Evolutionary conservation across 2,888 invertebrate genomes (phyloP), one percentile per base, ranked within the genome.

Genomic region (Erpobdella octoculata): DNA sequence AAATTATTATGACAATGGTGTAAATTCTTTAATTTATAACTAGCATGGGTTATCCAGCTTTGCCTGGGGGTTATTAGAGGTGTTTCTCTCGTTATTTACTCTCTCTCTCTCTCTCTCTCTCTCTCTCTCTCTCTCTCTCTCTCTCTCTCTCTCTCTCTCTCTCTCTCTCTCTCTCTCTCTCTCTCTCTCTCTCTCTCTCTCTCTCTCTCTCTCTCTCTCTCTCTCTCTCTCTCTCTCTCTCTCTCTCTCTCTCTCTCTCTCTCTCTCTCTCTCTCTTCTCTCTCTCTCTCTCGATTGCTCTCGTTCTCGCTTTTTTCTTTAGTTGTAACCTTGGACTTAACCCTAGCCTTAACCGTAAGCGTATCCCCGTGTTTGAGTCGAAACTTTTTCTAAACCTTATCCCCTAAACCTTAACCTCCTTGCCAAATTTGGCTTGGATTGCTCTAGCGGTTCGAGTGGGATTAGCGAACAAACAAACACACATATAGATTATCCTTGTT

Each of bases 101-200:
- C 5, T 62, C 62, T 62, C 1, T 62, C 8, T 31, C 0, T 62
- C 62, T 62, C 6, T 62, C 62, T 31, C 2, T 31, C 33, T 62
- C 62, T 31, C 33, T 35, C 18, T 31, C 33, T 62, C 15, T 62
- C 1, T 25, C 15, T 31, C 28, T 62, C 35, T 35, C 36, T 3
- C 36, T 35, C 65, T 2, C 35, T 35, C 36, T 35, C 3, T 9
- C 33, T 31, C 35, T 4, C 36, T 59, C 1, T 59, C 59, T 59
- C 25, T 21, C 61, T 59, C 61, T 59, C 61, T 59, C 21, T 59
- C 61, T 59, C 35, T 68, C 53, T 68, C 69, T 68, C 69, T 68
- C 69, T 68, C 69, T 68, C 69, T 68, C 69, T 67, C 21, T 68
- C 67, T 65, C 28, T 59, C 18, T 15, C 25, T 59, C 61, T 59